Evolutionary conservation across 2,113 vertebrate genomes (phyloP).

Genomic region (Aspidoscelis tigris): DNA sequence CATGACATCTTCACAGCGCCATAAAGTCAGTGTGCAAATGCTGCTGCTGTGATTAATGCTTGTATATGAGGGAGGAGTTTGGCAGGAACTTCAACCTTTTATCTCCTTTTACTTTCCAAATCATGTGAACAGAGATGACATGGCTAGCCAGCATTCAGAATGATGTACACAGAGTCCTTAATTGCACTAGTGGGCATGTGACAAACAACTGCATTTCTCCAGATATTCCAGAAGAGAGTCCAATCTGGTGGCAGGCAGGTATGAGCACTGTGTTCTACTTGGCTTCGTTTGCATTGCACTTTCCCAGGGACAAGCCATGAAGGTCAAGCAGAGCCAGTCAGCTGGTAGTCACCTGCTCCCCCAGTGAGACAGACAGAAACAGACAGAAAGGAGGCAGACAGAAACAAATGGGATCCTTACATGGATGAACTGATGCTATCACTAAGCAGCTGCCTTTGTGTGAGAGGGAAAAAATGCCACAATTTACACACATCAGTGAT

Average conservation of each 20-base stretch:
- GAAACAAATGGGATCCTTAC: conserved; percentile 59
- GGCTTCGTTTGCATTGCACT: background rate
- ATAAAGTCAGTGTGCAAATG: background rate
- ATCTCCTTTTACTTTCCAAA: background rate
- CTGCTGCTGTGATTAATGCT: background rate
- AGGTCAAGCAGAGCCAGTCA: conserved; percentile 60
- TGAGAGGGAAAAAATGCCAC: conserved; percentile 56
- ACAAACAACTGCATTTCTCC: background rate
- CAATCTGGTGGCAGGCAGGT: conserved; percentile 46
- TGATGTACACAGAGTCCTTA: background rate
- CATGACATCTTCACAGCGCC: no score
- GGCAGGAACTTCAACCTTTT: background rate
- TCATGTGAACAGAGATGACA: background rate
- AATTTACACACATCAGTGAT: conserved; percentile 68
- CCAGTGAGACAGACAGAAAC: conserved; percentile 38
- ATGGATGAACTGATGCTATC: conserved; percentile 68
- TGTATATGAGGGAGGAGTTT: background rate
- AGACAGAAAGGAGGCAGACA: conserved; percentile 48
- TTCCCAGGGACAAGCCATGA: conserved; percentile 40
- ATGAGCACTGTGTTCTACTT: background rate
- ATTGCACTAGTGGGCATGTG: background rate
- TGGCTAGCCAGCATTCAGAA: background rate
- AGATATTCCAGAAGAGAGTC: background rate
- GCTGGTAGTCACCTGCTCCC: conserved; percentile 68
- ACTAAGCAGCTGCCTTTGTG: conserved; percentile 69